A percentile compares a stretch with the other conserved stretches of the same genome.
These are phyloP conservation scores for Nomada fabriciana DNA, from an alignment of 2,888 invertebrate species.

Conservation along the genomic window DNA sequence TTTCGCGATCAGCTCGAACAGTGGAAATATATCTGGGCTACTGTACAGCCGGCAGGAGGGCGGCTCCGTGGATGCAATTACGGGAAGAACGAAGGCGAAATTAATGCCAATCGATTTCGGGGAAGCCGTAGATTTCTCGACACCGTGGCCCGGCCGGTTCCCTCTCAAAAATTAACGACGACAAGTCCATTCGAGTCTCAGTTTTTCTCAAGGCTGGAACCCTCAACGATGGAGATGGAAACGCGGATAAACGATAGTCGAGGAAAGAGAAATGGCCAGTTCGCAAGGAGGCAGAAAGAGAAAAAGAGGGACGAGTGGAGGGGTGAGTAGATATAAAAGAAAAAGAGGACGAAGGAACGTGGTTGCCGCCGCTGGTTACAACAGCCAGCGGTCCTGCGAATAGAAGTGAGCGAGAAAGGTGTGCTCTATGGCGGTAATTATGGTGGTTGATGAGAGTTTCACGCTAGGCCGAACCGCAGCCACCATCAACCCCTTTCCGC, in stretches of 20 bases:
- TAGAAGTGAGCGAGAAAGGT: slow-evolving; percentile 43
- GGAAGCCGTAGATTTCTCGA: slow-evolving; percentile 9
- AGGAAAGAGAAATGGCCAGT: background rate
- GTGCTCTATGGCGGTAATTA: slow-evolving; percentile 73
- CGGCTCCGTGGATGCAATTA: slow-evolving; percentile 52
- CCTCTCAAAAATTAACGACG: slow-evolving; percentile 63
- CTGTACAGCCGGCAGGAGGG: slow-evolving; percentile 8
- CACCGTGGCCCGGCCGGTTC: background rate
- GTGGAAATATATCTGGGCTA: slow-evolving; percentile 34
- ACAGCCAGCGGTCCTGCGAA: slow-evolving; percentile 29
- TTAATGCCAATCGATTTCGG: slow-evolving; percentile 51
- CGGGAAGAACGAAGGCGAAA: slow-evolving; percentile 41
- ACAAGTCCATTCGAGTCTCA: slow-evolving; percentile 50
- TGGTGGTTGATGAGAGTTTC: slow-evolving; percentile 80
- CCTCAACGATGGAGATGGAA: background rate
- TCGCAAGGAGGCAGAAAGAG: background rate
- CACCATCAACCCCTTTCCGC: slow-evolving; percentile 65
- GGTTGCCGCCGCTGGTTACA: background rate
- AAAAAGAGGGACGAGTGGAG: background rate
- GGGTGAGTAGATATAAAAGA: background rate
- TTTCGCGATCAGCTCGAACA: slow-evolving; percentile 46
- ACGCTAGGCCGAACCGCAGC: slow-evolving; percentile 76
- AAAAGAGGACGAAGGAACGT: background rate
- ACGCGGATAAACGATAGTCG: background rate
- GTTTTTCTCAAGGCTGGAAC: slow-evolving; percentile 1